Evolutionary conservation across 1,140 invertebrate genomes (phyloP), one percentile per base, ranked within the genome.

Genomic region (Nephila pilipes): DNA sequence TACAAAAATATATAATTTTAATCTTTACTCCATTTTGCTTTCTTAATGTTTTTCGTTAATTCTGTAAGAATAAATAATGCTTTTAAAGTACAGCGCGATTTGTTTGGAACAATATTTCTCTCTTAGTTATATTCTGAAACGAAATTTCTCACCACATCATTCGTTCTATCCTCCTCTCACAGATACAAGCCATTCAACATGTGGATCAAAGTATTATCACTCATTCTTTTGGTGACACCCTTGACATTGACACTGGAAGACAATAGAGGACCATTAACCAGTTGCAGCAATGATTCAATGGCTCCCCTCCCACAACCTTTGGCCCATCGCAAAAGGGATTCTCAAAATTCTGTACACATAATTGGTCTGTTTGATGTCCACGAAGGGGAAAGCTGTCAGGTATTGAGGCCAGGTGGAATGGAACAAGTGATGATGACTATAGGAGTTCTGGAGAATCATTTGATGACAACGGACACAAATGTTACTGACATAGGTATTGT

Each of bases 291-390:
- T 87, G 55, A 63, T 36, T 36, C 55, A 20, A 18, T 36, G 32
- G 38, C 58, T 1, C 38, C 38, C 32, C 2, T 79, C 1, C n/a
- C 54, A 5, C 63, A 58, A 20, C 88, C 79, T 25, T 20, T 91
- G 55, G 83, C 65, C 8, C 63, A 87, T 2, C 36, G 85, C 16
- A 93, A 55, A 80, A 12, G 20, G 1, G 54, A 29, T 16, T 5
- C 29, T 5, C 6, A 57, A 1, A 22, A 22, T 10, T 4, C 65
- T 6, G 54, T 57, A 18, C 69, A 69, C 1, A 6, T 93, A 3
- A 69, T 93, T 8, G 92, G 92, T 5, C 29, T 93, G 16, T 89
- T 93, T 20, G 92, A 93, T 85, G 87, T 93, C 20, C 92, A 93
- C 25, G 79, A 89, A 20, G 92, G 87, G 25, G 29, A 85, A 3